Conservation (phyloP, 2,888 invertebrate genomes). For the Serrognathus titanus region DNA sequence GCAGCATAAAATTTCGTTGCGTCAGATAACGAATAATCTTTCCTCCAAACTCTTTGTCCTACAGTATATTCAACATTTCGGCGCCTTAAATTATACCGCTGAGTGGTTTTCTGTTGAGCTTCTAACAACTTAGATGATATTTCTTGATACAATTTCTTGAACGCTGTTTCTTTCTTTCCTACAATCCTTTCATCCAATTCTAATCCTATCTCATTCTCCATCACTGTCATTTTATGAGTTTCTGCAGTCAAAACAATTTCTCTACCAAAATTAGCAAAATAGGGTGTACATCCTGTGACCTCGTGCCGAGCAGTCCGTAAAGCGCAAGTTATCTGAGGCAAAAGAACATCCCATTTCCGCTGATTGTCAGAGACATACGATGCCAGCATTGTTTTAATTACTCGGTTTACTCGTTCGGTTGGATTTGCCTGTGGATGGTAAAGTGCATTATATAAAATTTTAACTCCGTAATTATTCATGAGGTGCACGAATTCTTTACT, state of each 20-base stretch:
- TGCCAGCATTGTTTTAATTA: slow-evolving; percentile 16
- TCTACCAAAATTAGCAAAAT: slow-evolving; percentile 17
- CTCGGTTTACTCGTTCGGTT: slow-evolving; percentile 17
- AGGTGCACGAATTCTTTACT: slow-evolving; percentile 16
- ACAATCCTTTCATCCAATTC: not conserved
- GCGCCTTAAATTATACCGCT: no score
- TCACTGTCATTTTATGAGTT: not conserved
- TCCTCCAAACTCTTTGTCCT: slow-evolving; percentile 17
- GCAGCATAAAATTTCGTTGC: slow-evolving; percentile 21
- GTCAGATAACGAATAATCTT: slow-evolving; percentile 22
- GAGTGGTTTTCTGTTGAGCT: no score
- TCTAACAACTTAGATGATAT: slow-evolving; percentile 7
- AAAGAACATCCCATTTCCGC: slow-evolving; percentile 23
- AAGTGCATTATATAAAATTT: slow-evolving; percentile 8
- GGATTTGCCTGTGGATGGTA: slow-evolving; percentile 25
- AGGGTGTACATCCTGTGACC: slow-evolving; percentile 11
- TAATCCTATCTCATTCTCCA: not conserved
- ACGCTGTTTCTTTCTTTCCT: not conserved
- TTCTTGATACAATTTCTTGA: slow-evolving; percentile 14
- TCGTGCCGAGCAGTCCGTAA: slow-evolving; percentile 12
- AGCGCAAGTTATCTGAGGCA: slow-evolving; percentile 3
- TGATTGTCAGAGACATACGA: slow-evolving; percentile 21
- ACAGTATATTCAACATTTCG: slow-evolving; percentile 4
- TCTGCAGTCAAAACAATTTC: slow-evolving; percentile 15
- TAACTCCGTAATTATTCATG: slow-evolving; percentile 17